Conservation (phyloP, 2,113 vertebrate genomes). For the Xenopus laevis region DNA sequence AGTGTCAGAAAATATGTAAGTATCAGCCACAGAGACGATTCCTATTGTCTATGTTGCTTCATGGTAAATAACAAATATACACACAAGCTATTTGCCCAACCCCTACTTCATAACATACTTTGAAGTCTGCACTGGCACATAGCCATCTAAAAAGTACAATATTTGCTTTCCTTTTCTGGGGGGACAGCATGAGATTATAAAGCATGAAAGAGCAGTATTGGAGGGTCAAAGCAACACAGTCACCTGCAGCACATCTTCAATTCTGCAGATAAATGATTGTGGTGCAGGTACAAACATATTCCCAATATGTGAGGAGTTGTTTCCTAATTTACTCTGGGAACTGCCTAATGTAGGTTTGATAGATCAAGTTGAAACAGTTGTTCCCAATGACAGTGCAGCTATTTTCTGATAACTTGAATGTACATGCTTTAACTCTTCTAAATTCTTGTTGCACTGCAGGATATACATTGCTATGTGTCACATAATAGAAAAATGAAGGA, state of each 20-base stretch:
- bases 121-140: not conserved
- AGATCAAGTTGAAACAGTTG: not conserved
- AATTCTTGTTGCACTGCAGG: too few relatives aligned
- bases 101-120: not conserved
- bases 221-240: not conserved
- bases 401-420: too few relatives aligned
- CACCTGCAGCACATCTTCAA: not conserved
- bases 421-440: too few relatives aligned
- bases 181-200: not conserved
- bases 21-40: conserved; percentile 43
- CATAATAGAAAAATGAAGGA: too few relatives aligned
- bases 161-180: not conserved
- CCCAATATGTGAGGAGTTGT: not conserved
- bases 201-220: not conserved
- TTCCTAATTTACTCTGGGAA: not conserved
- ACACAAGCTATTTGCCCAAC: not conserved
- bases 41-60: conserved; percentile 28
- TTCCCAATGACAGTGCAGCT: not conserved
- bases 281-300: not conserved
- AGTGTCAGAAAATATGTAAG: conserved; percentile 72
- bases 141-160: not conserved
- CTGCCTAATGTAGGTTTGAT: not conserved
- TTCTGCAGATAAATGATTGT: not conserved
- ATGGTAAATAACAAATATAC: not conserved
- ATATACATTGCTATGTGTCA: too few relatives aligned